These are phyloP conservation scores for Globodera ellingtonae DNA, from an alignment of 1,140 invertebrate genomes.

Conservation along the genomic window DNA sequence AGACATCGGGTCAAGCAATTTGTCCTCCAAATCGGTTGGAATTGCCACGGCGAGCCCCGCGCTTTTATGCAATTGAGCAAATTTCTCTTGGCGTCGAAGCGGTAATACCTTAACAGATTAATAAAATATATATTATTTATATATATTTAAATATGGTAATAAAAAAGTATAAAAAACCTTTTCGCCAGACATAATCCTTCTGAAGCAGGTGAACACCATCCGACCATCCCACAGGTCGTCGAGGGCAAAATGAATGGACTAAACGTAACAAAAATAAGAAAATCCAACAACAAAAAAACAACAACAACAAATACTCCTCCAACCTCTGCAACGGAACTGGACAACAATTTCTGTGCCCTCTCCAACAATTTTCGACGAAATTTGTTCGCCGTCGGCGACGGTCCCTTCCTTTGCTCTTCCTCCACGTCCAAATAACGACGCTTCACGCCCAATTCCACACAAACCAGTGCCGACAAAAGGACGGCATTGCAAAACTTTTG, in stretches of 20 bases:
- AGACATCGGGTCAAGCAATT: constrained; percentile 54
- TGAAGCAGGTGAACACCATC: constrained; percentile 50
- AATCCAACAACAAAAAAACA: no score
- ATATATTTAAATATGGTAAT: no score
- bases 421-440: constrained; percentile 42
- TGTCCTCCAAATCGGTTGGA: constrained; percentile 54
- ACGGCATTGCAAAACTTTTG: constrained; percentile 53
- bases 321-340: constrained; percentile 21
- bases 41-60: constrained; percentile 51
- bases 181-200: constrained; percentile 25
- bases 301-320: no score
- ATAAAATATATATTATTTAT: background rate
- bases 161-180: background rate
- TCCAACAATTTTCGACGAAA: constrained; percentile 15
- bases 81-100: constrained; percentile 59
- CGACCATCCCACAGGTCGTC: constrained; percentile 54
- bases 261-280: constrained; percentile 29
- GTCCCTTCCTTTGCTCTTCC: constrained; percentile 36
- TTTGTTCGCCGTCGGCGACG: constrained; percentile 32
- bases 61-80: constrained; percentile 52
- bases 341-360: constrained; percentile 1
- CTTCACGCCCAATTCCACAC: constrained; percentile 38
- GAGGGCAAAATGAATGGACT: constrained; percentile 52
- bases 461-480: constrained; percentile 56
- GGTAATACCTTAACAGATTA: constrained; percentile 39